Conservation (phyloP, 2,888 invertebrate species). For the Drosophila barbarae region DNA sequence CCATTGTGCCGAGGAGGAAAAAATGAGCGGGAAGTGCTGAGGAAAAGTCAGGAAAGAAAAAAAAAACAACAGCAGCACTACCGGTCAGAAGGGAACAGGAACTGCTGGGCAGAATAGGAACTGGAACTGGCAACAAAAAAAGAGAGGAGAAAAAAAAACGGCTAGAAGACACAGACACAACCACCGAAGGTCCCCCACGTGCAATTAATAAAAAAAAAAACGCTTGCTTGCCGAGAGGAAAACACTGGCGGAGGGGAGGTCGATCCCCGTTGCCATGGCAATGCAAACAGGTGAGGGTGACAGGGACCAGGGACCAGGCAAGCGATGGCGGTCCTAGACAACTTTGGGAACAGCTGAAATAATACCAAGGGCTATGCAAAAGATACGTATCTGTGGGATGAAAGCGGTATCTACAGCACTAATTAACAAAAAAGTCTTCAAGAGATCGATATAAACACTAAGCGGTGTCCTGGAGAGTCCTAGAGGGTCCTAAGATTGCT, state of each 20-base stretch:
- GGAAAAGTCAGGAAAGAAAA: conserved; percentile 51
- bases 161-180: conserved; percentile 37
- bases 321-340: conserved; percentile 34
- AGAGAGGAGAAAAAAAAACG: conserved; percentile 5
- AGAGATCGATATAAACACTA: conserved; percentile 1
- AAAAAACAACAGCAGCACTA: conserved; percentile 20
- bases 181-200: conserved; percentile 42
- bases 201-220: conserved; percentile 39
- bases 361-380: conserved; percentile 15
- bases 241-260: conserved; percentile 21
- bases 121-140: conserved; percentile 14
- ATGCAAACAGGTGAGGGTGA: conserved; percentile 42
- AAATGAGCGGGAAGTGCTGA: conserved; percentile 65
- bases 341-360: conserved; percentile 37
- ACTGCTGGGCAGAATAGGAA: conserved; percentile 38
- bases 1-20: conserved; percentile 43
- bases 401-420: conserved; percentile 9
- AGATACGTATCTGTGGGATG: conserved; percentile 33
- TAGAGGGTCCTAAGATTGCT: not conserved
- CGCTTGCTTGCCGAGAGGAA: conserved; percentile 15
- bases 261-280: conserved; percentile 41
- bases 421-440: conserved; percentile 24
- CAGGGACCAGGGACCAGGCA: not conserved
- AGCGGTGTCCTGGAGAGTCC: not conserved
- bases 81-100: conserved; percentile 33